Evolutionary conservation across 2,113 vertebrate species (phyloP), one percentile per base, ranked within the genome.

Genomic region (Verasper variegatus): DNA sequence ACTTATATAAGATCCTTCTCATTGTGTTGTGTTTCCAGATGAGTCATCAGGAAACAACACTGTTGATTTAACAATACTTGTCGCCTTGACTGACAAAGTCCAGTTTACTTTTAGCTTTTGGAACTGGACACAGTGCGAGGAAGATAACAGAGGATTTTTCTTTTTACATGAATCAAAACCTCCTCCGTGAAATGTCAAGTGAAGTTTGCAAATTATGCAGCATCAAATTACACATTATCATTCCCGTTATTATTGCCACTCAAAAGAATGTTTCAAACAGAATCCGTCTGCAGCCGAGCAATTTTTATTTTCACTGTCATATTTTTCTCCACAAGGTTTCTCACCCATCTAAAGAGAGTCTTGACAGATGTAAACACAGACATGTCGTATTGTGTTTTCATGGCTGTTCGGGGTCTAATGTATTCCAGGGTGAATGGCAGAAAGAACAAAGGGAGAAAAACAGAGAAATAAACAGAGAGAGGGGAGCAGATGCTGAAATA

Each of bases 351-450:
- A 81, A 17, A 24, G 49, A 24, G 45, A 26, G 35, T 31, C 65
- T 68, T 47, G 42, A 61, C 63, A 20, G 72, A 76, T 35, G 31
- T 47, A 62, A 82, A 82, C 42, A 78, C 3, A 77, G 61, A n/a
- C 0, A 71, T 61, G 60, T 66, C 58, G 45, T 3, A 13, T 66
- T 27, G 63, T 72, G 23, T 58, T 31, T 27, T 68, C 8, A 45
- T 47, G 57, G 47, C 61, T 68, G 35, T 26, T 27, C 20, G 21
- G 10, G 27, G 27, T 86, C 3, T 63, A 51, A 59, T 60, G 56
- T 37, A 24, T 68, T 79, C 42, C 18, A 82, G 31, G 54, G 6
- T 27, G 67, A 51, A 35, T 15, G 8, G n/a, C 14, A 42, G 62
- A 37, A 31, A 1, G 10, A 45, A 51, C 0, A 66, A 65, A 74